phyloP scores from a whole-genome alignment of 2,888 invertebrate species.

The Hypselothyrea guttata region DNA sequence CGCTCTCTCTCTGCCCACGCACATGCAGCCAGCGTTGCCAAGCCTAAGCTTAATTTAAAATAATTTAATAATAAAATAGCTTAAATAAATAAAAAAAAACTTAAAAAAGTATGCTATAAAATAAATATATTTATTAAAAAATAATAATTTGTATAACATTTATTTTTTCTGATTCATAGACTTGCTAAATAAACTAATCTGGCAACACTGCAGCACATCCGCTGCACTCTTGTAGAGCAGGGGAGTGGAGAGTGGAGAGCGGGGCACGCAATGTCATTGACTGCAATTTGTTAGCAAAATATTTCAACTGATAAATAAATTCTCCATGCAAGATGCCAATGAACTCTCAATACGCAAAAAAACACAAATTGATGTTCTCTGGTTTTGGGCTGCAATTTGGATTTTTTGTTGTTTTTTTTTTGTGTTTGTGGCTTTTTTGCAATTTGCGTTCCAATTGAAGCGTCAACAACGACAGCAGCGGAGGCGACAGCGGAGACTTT shows the following conservation, averaged over 20 bases:
- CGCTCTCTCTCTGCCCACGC: constrained; percentile 33
- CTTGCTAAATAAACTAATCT: too few relatives aligned
- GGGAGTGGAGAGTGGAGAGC: constrained; percentile 11
- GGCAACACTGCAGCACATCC: constrained; percentile 58
- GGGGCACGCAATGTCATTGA: constrained; percentile 68
- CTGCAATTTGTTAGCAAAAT: constrained; percentile 78
- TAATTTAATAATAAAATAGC: too few relatives aligned
- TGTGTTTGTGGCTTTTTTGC: constrained; percentile 36
- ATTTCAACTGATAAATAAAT: constrained; percentile 73
- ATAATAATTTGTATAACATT: too few relatives aligned
- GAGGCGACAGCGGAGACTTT: constrained; percentile 1
- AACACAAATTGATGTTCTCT: constrained; percentile 38
- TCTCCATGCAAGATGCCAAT: constrained; percentile 63
- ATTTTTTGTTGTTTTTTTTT: too few relatives aligned
- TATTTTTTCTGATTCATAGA: too few relatives aligned
- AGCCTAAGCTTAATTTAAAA: too few relatives aligned
- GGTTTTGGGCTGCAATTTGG: constrained; percentile 43
- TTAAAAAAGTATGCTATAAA: too few relatives aligned
- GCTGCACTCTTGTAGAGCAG: too few relatives aligned
- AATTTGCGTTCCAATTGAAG: constrained; percentile 68
- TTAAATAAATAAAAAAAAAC: too few relatives aligned
- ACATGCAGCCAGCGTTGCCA: constrained; percentile 48
- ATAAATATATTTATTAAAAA: too few relatives aligned
- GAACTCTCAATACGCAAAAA: constrained; percentile 54
- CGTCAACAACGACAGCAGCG: constrained; percentile 17